Base-by-base conservation (phyloP, 1,140 invertebrate genomes). In the Drosophila repleta region DNA sequence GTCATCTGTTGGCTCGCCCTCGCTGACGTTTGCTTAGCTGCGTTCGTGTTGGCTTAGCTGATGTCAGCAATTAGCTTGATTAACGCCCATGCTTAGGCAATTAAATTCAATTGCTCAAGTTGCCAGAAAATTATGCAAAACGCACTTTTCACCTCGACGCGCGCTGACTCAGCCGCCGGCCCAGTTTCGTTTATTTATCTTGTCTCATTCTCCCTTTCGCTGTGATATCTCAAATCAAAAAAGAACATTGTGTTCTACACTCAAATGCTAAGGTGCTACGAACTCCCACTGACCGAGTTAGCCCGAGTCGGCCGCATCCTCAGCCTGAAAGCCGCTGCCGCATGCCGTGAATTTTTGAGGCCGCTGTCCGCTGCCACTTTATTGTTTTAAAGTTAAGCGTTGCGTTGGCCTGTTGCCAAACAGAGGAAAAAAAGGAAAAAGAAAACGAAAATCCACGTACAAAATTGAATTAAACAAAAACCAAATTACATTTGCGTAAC, bases 1-100 rank as follows among this genome's bases (percentile, higher is more conserved):
- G 21, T 1, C 8, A 39, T n/a, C 29, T 8, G 2, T 45, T 1
- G 10, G 24, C 13, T 51, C 37, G 43, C 58, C 52, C 66, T 57
- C 71, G 45, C 11, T 18, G 46, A 10, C n/a, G 11, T 60, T 15
- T 72, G 65, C 1, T n/a, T 20, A 29, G 61, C 72, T 55, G 60
- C 56, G 43, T 67, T 61, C 7, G 7, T 5, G 26, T 57, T 62
- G 29, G 51, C 68, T 61, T 62, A 55, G 74, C 72, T 77, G 74
- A 77, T 70, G 74, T 77, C 71, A 77, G 71, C 74, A 77, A 77
- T 77, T 77, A 77, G 65, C 70, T 77, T 77, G 55, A 77, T 77
- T 74, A 77, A 77, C 74, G 71, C 74, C 74, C 48, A 39, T 55
- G 74, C 74, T 76, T 70, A 70, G 61, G 60, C 74, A 76, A 76